Percentiles rank a stretch among this genome's conserved stretches.
Evolutionary conservation across 1,140 invertebrate species (phyloP).

Genomic region (Steinernema khuongi): DNA sequence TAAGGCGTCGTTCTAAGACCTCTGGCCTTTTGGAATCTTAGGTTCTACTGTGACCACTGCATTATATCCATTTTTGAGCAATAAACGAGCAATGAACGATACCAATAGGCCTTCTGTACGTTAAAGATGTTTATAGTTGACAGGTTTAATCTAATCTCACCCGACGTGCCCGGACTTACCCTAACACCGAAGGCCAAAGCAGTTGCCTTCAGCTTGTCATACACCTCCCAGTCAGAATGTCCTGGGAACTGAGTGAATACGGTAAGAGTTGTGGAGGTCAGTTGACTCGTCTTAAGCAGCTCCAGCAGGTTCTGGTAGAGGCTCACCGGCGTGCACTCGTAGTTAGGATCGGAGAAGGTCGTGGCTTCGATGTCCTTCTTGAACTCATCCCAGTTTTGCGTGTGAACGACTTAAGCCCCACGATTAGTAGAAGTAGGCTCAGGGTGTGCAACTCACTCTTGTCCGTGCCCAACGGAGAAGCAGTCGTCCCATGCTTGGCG

Average conservation of each 20-base stretch:
- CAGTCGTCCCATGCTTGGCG: not conserved
- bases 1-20: too few relatives aligned
- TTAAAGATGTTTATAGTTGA: too few relatives aligned
- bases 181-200: not conserved
- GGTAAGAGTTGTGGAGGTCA: not conserved
- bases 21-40: too few relatives aligned
- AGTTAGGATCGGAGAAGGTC: not conserved
- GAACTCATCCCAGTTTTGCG: not conserved
- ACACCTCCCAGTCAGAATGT: not conserved
- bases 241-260: conserved; percentile 4
- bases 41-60: too few relatives aligned
- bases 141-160: not conserved
- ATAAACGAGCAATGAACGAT: too few relatives aligned
- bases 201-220: not conserved
- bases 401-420: not conserved
- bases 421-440: not conserved
- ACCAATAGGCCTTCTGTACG: too few relatives aligned
- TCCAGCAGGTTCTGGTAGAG: not conserved
- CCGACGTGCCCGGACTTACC: not conserved
- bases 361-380: not conserved
- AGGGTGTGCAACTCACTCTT: not conserved
- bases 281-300: not conserved
- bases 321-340: not conserved
- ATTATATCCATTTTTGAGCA: too few relatives aligned
- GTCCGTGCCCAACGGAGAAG: not conserved